Evolutionary conservation across 2,113 vertebrate genomes (phyloP), one percentile per base, ranked within the genome.

Genomic region (Heterochromis multidens): DNA sequence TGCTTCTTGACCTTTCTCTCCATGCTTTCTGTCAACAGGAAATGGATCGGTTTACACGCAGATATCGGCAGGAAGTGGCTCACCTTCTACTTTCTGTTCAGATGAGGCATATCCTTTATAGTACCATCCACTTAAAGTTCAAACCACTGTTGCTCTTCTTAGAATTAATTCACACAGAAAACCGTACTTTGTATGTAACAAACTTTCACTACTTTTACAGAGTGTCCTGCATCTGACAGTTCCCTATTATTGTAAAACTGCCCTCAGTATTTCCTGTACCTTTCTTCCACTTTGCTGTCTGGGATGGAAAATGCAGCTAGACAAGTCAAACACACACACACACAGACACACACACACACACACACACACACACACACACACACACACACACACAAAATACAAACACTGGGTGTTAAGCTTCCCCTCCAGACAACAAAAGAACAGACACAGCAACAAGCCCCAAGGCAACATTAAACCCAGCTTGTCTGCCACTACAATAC

Each of bases 361-460:
- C 59, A 56, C 25, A 19, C 79, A 87, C 67, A 31, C 27, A 83
- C 19, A 85, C 70, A 40, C 21, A 12, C 77, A 86, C 62, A 81
- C 62, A 16, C 35, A 62, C 72, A 74, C 61, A 77, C 74, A 77
- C 67, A 88, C 37, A 91, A 74, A 79, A 92, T 67, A 86, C 76
- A 90, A 77, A 90, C 80, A 83, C 80, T 54, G 70, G 59, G 88
- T 74, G 88, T 81, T 92, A 90, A 83, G 92, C 81, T 89, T 94
- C 65, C 70, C 79, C 85, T 84, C 74, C 84, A 83, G 87, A 94
- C 89, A 92, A 91, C 89, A 93, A 92, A 93, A 91, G 88, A 91
- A 87, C 86, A 91, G 89, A 93, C 92, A 76, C 82, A 87, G 92
- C 83, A 89, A 92, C 89, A 88, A 90, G 89, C 93, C 94, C 94